These are phyloP conservation scores for Bergia puertoricense DNA, from an alignment of 92 coral and sea anemone genomes.

Conservation along the genomic window DNA sequence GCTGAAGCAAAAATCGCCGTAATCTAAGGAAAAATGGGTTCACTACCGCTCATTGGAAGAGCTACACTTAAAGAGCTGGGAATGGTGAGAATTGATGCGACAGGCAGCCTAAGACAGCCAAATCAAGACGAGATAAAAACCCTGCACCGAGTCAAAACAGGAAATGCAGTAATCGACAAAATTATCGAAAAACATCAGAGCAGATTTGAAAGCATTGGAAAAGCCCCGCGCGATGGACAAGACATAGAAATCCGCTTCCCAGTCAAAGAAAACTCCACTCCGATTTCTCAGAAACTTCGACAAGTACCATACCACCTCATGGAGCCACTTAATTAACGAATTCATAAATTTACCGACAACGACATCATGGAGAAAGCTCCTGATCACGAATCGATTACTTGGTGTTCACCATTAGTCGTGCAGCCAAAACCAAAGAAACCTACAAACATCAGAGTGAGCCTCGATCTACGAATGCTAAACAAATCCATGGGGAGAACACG, in stretches of 20 bases:
- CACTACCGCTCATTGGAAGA: too few relatives aligned
- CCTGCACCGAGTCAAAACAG: neutral
- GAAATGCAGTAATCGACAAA: conserved; percentile 25
- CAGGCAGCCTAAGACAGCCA: neutral
- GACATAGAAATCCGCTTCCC: conserved; percentile 58
- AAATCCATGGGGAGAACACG: conserved; percentile 51
- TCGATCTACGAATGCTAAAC: conserved; percentile 47
- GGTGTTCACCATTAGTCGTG: conserved; percentile 55
- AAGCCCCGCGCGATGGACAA: conserved; percentile 54
- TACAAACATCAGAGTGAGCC: conserved; percentile 45
- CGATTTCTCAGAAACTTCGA: conserved; percentile 60
- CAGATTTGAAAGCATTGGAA: conserved; percentile 47
- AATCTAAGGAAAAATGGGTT: too few relatives aligned
- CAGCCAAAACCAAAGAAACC: conserved; percentile 65
- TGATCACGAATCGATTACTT: conserved; percentile 51
- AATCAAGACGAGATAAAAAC: neutral
- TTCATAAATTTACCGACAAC: conserved; percentile 48
- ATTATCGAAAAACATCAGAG: conserved; percentile 31
- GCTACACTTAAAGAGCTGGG: neutral
- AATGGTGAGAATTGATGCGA: neutral
- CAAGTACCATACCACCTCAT: conserved; percentile 59
- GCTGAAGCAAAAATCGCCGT: too few relatives aligned
- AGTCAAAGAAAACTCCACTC: conserved; percentile 53
- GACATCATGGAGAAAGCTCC: conserved; percentile 55
- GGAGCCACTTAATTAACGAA: conserved; percentile 53